Conservation (phyloP, 2,888 invertebrate species). For the Nomada fucata region DNA sequence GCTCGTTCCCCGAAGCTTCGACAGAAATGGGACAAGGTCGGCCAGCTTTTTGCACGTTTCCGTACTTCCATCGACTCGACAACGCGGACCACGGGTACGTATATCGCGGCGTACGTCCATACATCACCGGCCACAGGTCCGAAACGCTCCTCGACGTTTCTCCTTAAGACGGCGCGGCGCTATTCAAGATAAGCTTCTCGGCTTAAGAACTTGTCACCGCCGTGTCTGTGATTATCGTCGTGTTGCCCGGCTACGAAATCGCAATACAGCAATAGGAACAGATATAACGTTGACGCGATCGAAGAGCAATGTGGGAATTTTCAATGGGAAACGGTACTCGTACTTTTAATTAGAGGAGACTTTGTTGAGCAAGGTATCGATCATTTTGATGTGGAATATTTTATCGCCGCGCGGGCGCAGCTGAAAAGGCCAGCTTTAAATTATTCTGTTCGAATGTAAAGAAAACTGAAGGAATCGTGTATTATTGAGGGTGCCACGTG, state of each 20-base stretch:
- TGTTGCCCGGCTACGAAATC: neutral
- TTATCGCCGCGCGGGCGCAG: too few species aligned
- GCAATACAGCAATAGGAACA: neutral
- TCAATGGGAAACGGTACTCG: neutral
- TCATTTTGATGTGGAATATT: too few species aligned
- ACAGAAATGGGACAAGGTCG: slow-evolving; percentile 70
- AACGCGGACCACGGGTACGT: slow-evolving; percentile 36
- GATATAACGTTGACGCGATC: too few species aligned
- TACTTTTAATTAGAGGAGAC: too few species aligned
- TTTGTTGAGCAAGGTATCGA: too few species aligned
- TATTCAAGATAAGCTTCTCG: too few species aligned
- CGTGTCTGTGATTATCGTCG: neutral
- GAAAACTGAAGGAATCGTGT: too few species aligned
- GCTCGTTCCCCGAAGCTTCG: slow-evolving; percentile 68
- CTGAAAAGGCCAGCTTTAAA: too few species aligned
- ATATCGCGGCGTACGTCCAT: slow-evolving; percentile 39
- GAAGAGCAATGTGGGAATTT: neutral
- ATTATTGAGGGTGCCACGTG: too few species aligned
- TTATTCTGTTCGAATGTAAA: too few species aligned
- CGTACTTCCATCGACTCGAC: slow-evolving; percentile 59
- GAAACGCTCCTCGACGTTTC: slow-evolving; percentile 12
- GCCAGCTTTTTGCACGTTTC: slow-evolving; percentile 67
- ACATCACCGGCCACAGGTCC: slow-evolving; percentile 33
- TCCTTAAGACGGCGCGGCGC: neutral
- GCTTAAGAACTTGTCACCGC: neutral